Evolutionary conservation across 2,888 invertebrate genomes (phyloP), one percentile per base, ranked within the genome.

Genomic region (Aethes cnicana): DNA sequence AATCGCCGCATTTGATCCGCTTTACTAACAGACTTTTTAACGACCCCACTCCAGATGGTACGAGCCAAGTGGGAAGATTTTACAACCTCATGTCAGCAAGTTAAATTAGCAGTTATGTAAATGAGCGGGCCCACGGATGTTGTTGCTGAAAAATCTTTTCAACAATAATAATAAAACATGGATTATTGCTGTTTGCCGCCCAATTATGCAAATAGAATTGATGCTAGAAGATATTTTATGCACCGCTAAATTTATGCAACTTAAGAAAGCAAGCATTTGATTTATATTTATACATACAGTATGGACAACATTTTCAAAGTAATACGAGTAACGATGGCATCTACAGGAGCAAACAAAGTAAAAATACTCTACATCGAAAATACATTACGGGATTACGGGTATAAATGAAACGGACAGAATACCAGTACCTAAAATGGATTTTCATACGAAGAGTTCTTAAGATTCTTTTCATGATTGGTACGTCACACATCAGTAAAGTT

Each of bases 1-100:
- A 66, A 76, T 72, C 68, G 70, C 55, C 60, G 62, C 62, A 66
- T 68, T 71, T 70, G 72, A 76, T 72, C 72, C 70, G 62, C 64
- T 81, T 79, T 74, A 75, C 73, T 68, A 62, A 56, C 58, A 62
- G 66, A 74, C 70, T 75, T 78, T 73, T 76, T 75, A 80, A 78
- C 72, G 68, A 67, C 66, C 63, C 53, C 57, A 50, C 64, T 72
- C n/a, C 59, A 36, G 63, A 57, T 55, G 52, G 49, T 63, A 59
- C 43, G 44, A 53, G 35, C 44, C 50, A 54, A 54, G 54, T 55
- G 37, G 54, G 54, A 52, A 56, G 54, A 48, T 54, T 58, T 59
- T 56, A 56, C 60, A 55, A 49, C 48, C 52, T 21, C 36, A 36
- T 59, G 50, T 52, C 50, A 58, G 49, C 36, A 46, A 53, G 43